Percentiles rank a stretch among this genome's conserved stretches.
These are phyloP conservation scores for Egretta garzetta DNA, from an alignment of 2,113 vertebrate genomes.

Conservation along the genomic window DNA sequence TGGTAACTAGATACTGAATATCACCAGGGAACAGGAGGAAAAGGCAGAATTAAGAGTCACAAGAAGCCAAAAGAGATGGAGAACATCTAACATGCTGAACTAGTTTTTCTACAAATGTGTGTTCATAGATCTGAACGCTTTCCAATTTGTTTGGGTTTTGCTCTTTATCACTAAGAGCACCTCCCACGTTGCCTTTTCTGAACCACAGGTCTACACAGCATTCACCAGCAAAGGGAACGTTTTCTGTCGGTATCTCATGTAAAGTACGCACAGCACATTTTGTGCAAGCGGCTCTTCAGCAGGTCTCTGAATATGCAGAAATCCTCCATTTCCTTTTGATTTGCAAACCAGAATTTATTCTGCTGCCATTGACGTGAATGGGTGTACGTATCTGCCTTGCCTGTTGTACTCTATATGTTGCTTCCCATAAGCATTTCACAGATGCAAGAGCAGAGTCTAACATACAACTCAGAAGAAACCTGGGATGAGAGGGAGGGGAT, in stretches of 20 bases:
- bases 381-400: fast-evolving
- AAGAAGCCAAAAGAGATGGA: not conserved
- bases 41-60: not conserved
- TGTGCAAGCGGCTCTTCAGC: not conserved
- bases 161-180: not conserved
- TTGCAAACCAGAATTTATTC: not conserved
- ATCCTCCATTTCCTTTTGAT: not conserved
- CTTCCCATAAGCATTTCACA: not conserved
- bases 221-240: not conserved
- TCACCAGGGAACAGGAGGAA: not conserved
- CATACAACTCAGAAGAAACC: not conserved
- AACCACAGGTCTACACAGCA: fast-evolving
- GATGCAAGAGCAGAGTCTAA: not conserved
- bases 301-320: not conserved
- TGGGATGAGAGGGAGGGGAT: not conserved
- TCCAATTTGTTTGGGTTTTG: not conserved
- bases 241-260: not conserved
- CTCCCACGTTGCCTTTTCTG: not conserved
- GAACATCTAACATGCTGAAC: not conserved
- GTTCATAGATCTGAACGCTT: not conserved
- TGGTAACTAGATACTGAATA: not conserved
- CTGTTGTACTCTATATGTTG: fast-evolving
- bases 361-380: not conserved
- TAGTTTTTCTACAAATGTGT: not conserved
- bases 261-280: not conserved